A percentile compares a stretch with the other conserved stretches of the same genome.
These are phyloP conservation scores for Amazona ochrocephala DNA, from an alignment of 2,797 vertebrate species.

Conservation along the genomic window DNA sequence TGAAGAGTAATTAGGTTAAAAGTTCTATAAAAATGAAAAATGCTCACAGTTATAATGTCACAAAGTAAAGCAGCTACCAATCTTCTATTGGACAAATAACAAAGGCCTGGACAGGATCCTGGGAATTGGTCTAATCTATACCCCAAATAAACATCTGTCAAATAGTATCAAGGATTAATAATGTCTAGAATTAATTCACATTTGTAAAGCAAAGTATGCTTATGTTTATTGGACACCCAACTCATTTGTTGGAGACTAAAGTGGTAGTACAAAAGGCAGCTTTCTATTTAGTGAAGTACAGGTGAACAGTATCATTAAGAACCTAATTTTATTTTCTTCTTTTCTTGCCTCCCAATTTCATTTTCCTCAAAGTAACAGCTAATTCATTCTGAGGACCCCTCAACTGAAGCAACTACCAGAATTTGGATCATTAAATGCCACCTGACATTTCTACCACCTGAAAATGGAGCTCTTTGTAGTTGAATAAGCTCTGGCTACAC, in stretches of 20 bases:
- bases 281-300: background rate
- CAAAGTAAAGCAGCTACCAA: background rate
- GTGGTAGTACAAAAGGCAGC: background rate
- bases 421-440: background rate
- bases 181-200: background rate
- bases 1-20: slow-evolving; percentile 61
- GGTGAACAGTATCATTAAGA: background rate
- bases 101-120: background rate
- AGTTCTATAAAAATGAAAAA: background rate
- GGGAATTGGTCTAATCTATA: background rate
- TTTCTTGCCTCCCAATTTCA: background rate
- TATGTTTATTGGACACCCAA: background rate
- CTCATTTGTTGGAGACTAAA: background rate
- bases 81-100: background rate
- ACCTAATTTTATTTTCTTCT: background rate
- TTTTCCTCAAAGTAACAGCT: background rate
- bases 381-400: background rate
- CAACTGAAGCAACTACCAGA: background rate
- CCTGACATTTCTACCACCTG: background rate
- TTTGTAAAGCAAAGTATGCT: background rate
- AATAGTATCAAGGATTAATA: background rate
- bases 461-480: background rate
- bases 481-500: background rate
- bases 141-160: background rate
- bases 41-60: background rate